Base-by-base conservation (phyloP, 2,113 vertebrate genomes). In the Nesogale talazaci region DNA sequence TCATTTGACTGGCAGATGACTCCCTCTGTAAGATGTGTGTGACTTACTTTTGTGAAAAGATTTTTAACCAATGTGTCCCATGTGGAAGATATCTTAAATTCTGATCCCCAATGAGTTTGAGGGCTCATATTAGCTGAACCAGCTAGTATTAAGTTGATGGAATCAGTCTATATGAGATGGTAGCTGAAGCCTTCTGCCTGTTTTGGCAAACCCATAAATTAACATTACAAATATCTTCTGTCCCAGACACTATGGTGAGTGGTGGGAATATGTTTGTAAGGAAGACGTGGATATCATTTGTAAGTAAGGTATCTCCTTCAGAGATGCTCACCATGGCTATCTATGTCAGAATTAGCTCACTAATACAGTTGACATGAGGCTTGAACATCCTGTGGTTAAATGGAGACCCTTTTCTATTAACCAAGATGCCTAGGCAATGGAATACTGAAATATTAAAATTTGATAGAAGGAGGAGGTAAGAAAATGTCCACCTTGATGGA, bases 21-120 rank as follows among this genome's bases (percentile, higher is more conserved):
- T 76, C 10, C 22, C 22, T 76, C 20, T 81, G 59, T 52, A 27
- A 65, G 81, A 76, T 61, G 75, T 34, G 31, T 93, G 57, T 92
- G 63, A n/a, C n/a, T 72, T 85, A 78, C 34, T 94, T 94, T 93
- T 76, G 82, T 78, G 56, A 86, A n/a, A 87, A 93, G 61, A 38
- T 81, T 88, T 15, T 88, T 83, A 83, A n/a, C 15, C 52, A 93
- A 76, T 16, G 52, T 65, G 23, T 40, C 38, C n/a, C n/a, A 83
- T 85, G 87, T 89, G 82, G 40, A 67, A 59, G 70, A 16, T 87
- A 69, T 95, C 87, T 94, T 90, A 78, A n/a, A 72, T 34, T 72
- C 56, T 87, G 40, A 89, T 57, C 31, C 34, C 61, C 61, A 93
- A 74, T 82, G 29, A 94, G 27, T 22, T 76, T 17, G 42, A 84